Evolutionary conservation across 2,797 vertebrate species (phyloP).

Genomic region (Sebastiscus tertius): DNA sequence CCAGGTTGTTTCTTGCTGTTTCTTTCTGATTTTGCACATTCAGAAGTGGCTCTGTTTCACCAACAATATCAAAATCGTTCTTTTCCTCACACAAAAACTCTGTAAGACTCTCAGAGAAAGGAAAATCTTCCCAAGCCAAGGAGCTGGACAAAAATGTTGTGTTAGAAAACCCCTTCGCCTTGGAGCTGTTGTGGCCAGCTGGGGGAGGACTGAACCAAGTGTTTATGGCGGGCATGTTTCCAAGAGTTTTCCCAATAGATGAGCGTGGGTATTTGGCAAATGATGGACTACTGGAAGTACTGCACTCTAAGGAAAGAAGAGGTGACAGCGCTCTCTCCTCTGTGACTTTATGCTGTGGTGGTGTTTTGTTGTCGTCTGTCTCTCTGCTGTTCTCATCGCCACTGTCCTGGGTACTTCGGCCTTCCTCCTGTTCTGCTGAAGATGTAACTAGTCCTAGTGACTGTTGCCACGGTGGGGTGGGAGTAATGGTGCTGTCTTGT

Average conservation of each 20-base stretch:
- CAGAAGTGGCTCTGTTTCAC: neutral
- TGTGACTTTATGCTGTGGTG: neutral
- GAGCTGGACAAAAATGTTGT: slow-evolving; percentile 24
- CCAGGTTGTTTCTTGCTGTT: neutral
- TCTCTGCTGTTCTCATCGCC: slow-evolving; percentile 19
- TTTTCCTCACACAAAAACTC: slow-evolving; percentile 59
- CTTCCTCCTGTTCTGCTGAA: slow-evolving; percentile 76
- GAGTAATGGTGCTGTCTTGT: slow-evolving; percentile 40
- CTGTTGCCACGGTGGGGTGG: slow-evolving; percentile 70
- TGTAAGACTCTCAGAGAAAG: slow-evolving; percentile 76
- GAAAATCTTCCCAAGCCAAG: slow-evolving; percentile 65
- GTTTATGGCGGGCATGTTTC: neutral
- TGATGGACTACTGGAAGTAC: slow-evolving; percentile 3
- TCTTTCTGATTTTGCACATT: neutral
- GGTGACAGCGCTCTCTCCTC: neutral
- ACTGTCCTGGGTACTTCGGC: slow-evolving; percentile 22
- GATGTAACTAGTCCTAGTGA: slow-evolving; percentile 77
- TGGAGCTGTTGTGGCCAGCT: neutral
- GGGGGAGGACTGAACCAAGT: neutral
- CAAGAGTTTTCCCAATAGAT: neutral
- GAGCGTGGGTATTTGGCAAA: slow-evolving; percentile 1
- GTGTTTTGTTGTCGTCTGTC: neutral
- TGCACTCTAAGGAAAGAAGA: neutral
- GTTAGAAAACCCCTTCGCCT: neutral
- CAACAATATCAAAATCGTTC: slow-evolving; percentile 8